Conservation (phyloP, 2,888 invertebrate species). For the Microplitis manilae region DNA sequence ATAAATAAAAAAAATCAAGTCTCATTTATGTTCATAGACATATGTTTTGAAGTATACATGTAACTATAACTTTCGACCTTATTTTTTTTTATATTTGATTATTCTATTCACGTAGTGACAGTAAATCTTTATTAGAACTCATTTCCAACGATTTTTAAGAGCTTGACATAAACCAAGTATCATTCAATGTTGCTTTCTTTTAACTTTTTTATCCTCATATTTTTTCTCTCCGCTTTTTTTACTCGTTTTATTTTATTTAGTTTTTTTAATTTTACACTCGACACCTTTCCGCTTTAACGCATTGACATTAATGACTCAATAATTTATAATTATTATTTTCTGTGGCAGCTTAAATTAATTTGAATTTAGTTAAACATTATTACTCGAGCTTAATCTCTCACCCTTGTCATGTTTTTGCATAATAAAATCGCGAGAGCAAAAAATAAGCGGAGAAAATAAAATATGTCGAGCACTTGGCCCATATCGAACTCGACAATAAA, state of each 20-base stretch:
- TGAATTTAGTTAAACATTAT: no score
- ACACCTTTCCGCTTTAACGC: neutral
- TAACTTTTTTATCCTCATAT: conserved; percentile 12
- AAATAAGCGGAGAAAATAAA: conserved; percentile 24
- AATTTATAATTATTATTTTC: no score
- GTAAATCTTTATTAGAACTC: conserved; percentile 60
- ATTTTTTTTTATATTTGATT: conserved; percentile 29
- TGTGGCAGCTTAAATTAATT: no score
- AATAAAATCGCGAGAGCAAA: neutral
- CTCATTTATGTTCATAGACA: neutral
- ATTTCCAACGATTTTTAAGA: conserved; percentile 35
- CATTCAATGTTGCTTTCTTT: conserved; percentile 15
- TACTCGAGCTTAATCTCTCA: neutral
- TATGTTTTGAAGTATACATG: neutral
- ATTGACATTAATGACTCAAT: no score
- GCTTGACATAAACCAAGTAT: conserved; percentile 9
- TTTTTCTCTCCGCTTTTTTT: conserved; percentile 12
- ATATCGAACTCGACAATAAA: conserved; percentile 31
- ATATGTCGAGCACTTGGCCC: conserved; percentile 19
- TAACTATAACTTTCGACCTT: neutral
- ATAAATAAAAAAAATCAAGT: neutral
- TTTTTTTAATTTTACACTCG: neutral
- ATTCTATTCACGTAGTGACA: conserved; percentile 57
- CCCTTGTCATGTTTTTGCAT: conserved; percentile 10
- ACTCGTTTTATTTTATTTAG: neutral